Evolutionary conservation across 2,113 vertebrate species (phyloP).

Genomic region (Xenopus laevis): DNA sequence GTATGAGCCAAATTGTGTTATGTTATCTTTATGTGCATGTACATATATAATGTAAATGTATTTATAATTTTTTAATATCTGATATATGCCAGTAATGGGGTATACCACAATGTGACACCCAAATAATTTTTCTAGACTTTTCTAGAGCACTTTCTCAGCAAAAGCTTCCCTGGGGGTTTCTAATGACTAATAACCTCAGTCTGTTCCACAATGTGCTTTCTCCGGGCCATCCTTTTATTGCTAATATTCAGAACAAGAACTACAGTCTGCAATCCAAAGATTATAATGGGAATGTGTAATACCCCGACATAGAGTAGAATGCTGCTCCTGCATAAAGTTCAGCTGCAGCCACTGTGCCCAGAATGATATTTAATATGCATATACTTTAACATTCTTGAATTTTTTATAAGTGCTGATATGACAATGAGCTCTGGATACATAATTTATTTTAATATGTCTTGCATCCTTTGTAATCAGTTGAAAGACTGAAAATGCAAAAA

Average conservation of each 20-base stretch:
- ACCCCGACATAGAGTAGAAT: background rate
- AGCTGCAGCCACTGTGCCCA: background rate
- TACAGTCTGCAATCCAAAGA: background rate
- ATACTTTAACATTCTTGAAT: constrained; percentile 34
- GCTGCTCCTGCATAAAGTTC: background rate
- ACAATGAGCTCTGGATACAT: constrained; percentile 28
- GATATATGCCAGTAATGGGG: too few species aligned
- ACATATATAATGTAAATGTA: too few species aligned
- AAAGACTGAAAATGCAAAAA: constrained; percentile 32
- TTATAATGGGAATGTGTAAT: too few species aligned
- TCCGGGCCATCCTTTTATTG: background rate
- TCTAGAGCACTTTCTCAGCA: too few species aligned
- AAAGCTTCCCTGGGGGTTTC: too few species aligned
- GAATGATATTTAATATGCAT: background rate
- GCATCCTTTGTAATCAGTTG: constrained; percentile 35
- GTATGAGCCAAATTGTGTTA: too few species aligned
- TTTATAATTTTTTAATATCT: too few species aligned
- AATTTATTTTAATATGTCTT: constrained; percentile 41
- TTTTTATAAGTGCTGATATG: constrained; percentile 31
- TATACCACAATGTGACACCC: too few species aligned
- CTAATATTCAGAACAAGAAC: background rate
- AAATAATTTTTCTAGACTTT: too few species aligned
- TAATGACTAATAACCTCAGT: too few species aligned
- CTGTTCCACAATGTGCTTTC: too few species aligned
- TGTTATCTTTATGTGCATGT: too few species aligned